Conservation (phyloP, 2,888 invertebrate genomes). For the Alsophila aescularia region DNA sequence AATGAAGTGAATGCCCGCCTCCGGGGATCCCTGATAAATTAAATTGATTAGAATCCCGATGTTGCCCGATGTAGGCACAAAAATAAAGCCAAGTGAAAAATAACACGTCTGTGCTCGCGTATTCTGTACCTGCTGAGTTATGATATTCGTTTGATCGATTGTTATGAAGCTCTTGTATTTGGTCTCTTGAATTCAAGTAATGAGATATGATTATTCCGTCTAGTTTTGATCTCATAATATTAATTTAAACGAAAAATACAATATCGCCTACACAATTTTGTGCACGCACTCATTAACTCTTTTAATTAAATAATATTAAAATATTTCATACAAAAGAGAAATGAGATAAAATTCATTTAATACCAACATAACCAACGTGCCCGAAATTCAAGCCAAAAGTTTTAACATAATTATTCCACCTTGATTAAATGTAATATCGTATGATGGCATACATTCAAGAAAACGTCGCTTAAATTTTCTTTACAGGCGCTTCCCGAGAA, state of each 20-base stretch:
- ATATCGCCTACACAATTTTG: not conserved
- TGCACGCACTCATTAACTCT: not conserved
- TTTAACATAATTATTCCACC: constrained; percentile 46
- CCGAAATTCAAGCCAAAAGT: constrained; percentile 38
- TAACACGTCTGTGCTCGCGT: constrained; percentile 62
- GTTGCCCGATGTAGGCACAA: constrained; percentile 74
- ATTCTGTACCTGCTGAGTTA: constrained; percentile 48
- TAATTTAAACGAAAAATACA: too few species aligned
- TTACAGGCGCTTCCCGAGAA: constrained; percentile 56
- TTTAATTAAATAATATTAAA: constrained; percentile 9
- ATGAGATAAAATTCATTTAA: constrained; percentile 29
- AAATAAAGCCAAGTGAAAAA: constrained; percentile 81
- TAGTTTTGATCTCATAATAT: too few species aligned
- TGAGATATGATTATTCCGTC: too few species aligned
- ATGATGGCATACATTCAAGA: constrained; percentile 61
- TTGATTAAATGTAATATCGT: constrained; percentile 50
- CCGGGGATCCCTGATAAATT: constrained; percentile 84
- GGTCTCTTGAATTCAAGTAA: too few species aligned
- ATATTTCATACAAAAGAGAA: constrained; percentile 12
- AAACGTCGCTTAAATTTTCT: constrained; percentile 67
- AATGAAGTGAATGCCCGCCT: constrained; percentile 84
- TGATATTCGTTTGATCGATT: constrained; percentile 1
- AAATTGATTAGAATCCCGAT: constrained; percentile 83
- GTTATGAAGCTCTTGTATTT: not conserved
- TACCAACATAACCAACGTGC: constrained; percentile 31